Evolutionary conservation across 1,140 invertebrate species (phyloP).

Genomic region (Metaphire vulgaris): DNA sequence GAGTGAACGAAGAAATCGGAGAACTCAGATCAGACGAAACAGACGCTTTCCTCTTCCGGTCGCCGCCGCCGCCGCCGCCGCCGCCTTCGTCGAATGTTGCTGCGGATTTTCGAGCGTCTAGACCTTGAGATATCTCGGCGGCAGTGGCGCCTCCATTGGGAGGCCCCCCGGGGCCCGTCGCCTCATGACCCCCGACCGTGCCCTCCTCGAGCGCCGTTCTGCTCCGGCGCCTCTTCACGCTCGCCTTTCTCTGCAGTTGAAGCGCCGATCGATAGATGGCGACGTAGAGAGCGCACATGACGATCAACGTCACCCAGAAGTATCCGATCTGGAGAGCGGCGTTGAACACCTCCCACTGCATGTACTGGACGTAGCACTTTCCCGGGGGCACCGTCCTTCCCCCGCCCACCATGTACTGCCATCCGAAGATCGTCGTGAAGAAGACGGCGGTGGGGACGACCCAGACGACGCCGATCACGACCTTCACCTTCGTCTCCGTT

Average conservation of each 20-base stretch:
- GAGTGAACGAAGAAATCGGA: no score
- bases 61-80: no score
- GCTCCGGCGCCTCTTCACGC: slow-evolving; percentile 50
- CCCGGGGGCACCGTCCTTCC: slow-evolving; percentile 61
- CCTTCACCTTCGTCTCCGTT: slow-evolving; percentile 84
- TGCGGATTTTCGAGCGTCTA: no score
- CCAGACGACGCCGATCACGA: slow-evolving; percentile 79
- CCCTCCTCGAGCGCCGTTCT: slow-evolving; percentile 18
- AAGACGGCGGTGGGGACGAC: slow-evolving; percentile 92
- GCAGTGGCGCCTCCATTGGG: no score
- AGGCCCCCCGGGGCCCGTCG: no score
- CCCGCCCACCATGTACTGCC: slow-evolving; percentile 93
- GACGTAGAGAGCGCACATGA: slow-evolving; percentile 66
- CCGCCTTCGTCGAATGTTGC: no score
- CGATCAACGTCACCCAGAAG: slow-evolving; percentile 79
- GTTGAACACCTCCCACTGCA: slow-evolving; percentile 95
- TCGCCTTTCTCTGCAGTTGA: slow-evolving; percentile 94
- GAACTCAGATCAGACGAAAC: no score
- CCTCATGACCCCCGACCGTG: no score
- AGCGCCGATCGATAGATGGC: slow-evolving; percentile 96
- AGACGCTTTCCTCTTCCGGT: no score
- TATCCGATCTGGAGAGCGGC: slow-evolving; percentile 93
- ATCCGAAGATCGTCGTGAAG: slow-evolving; percentile 97
- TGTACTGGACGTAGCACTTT: slow-evolving; percentile 93
- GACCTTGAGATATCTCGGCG: no score